Percentiles rank a stretch among this genome's conserved stretches.
Conservation (phyloP, 2,797 vertebrate genomes). For the Dicrostonyx torquatus region DNA sequence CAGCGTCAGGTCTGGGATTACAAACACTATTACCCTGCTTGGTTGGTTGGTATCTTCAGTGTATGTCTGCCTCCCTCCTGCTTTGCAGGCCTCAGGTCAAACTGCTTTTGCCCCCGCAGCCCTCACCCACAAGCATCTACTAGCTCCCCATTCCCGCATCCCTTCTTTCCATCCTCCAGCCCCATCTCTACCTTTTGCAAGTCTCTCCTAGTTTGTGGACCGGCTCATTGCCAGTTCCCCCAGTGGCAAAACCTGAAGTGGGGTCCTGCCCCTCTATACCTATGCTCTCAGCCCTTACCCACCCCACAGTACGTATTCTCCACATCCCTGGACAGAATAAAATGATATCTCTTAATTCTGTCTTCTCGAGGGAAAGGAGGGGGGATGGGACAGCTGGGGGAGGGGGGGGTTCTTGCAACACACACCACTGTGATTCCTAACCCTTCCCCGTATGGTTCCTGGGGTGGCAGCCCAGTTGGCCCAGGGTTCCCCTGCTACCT, state of each 20-base stretch:
- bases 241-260: fast-evolving
- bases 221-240: background rate
- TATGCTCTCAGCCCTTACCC: background rate
- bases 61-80: background rate
- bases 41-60: background rate
- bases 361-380: background rate
- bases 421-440: background rate
- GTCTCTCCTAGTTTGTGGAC: background rate
- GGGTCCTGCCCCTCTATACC: background rate
- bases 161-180: background rate
- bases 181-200: background rate
- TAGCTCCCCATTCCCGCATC: background rate
- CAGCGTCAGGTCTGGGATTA: background rate
- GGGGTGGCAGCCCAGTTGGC: background rate
- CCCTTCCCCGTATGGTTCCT: background rate
- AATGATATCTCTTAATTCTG: background rate
- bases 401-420: background rate
- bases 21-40: background rate
- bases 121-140: background rate
- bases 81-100: background rate
- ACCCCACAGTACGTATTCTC: background rate
- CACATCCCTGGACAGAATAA: background rate
- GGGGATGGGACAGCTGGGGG: background rate
- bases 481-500: conserved; percentile 67
- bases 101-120: background rate